Evolutionary conservation across 2,113 vertebrate genomes (phyloP).

Genomic region (Pan troglodytes): NHGRI_mPanTro3-v2.1_pri NC_072398.2:47228001-47228500

Average conservation of each 20-base stretch:
- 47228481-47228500: too few relatives aligned
- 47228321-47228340: not conserved
- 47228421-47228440: too few relatives aligned
- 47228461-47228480: too few relatives aligned
- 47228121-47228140: not conserved
- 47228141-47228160: not conserved
- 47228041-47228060: conserved; percentile 95
- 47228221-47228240: not conserved
- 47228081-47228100: conserved; percentile 98
- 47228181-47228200: not conserved
- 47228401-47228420: not conserved
- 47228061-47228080: conserved; percentile 97
- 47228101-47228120: conserved; percentile 48
- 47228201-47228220: not conserved
- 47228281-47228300: not conserved
- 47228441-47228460: too few relatives aligned
- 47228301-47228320: fast-evolving
- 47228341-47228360: not conserved
- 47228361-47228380: not conserved
- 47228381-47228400: not conserved
- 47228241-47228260: not conserved
- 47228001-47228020: conserved; percentile 98
- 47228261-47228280: not conserved
- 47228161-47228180: not conserved
- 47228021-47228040: conserved; percentile 96